Base-by-base conservation (phyloP, 2,888 invertebrate species). In the Chironomus tentans region DNA sequence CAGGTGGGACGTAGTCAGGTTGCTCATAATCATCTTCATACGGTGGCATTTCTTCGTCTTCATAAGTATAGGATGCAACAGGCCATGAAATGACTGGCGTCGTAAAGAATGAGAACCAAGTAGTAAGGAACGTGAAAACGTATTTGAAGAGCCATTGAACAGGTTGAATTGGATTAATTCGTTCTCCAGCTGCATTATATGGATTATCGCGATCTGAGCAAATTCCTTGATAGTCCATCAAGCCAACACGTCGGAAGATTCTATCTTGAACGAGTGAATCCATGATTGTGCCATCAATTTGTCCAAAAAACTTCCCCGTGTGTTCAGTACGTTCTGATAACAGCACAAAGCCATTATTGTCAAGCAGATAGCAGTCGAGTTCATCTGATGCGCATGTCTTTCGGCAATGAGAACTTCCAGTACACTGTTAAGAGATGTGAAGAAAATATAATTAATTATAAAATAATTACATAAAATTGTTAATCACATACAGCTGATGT, bases 251-350 rank as follows among this genome's bases (percentile, higher is more conserved):
- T 81, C 93, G 93, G 83, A 94, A 96, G 80, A 96, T 95, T 78
- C 92, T 88, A 81, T 94, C 94, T 81, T 95, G 94, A 0, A 96
- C 95, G 74, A 95, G 84, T 0, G 94, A 94, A 83, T 95, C 94
- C 94, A 96, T 95, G 77, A 96, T 94, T 13, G 95, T 95, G 21
- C 95, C 95, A 82, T 97, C 96, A 62, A 96, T 92, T 84, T 95
- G 94, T 0, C 97, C 97, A 81, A 97, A 97, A 84, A 97, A 97
- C 80, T 91, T 89, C 1, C 97, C 97, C 1, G 94, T 94, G 80
- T 96, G 93, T 62, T 92, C 89, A 47, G 88, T 87, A 79, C 92
- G 91, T 83, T 96, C 95, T 0, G 95, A 95, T 56, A 95, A 89
- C 74, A 97, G 91, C 73, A 97, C 92, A 82, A 95, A 97, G 13